Evolutionary conservation across 2,113 vertebrate genomes (phyloP).

Genomic region (Sula dactylatra): DNA sequence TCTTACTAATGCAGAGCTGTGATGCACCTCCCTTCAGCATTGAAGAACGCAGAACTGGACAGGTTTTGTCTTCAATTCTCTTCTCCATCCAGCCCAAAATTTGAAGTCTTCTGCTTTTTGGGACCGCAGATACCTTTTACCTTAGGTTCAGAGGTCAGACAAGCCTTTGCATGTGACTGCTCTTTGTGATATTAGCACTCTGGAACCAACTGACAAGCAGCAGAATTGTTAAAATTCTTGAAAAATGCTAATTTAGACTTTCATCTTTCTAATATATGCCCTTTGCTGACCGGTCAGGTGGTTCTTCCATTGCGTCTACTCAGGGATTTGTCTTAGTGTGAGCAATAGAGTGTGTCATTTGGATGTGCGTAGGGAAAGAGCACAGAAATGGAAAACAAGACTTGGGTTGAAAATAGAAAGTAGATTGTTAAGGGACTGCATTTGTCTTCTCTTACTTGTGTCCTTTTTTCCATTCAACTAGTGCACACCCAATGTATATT

Average conservation of each 20-base stretch:
- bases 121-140: background rate
- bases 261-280: background rate
- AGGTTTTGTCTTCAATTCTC: background rate
- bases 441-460: background rate
- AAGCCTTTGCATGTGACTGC: background rate
- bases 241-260: background rate
- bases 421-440: background rate
- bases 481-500: background rate
- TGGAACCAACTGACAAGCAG: background rate
- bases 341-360: too few relatives aligned
- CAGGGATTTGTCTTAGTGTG: background rate
- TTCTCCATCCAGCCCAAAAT: background rate
- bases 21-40: background rate
- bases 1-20: background rate
- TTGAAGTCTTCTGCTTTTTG: background rate
- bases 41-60: background rate
- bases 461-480: background rate
- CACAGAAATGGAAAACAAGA: background rate
- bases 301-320: background rate
- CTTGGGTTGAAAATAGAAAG: background rate
- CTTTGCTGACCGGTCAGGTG: background rate
- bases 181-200: background rate
- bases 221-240: background rate
- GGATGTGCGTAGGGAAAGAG: too few relatives aligned
- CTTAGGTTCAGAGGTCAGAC: background rate